Evolutionary conservation across 2,113 vertebrate genomes (phyloP), one percentile per base, ranked within the genome.

Genomic region (Percina caprodes): DNA sequence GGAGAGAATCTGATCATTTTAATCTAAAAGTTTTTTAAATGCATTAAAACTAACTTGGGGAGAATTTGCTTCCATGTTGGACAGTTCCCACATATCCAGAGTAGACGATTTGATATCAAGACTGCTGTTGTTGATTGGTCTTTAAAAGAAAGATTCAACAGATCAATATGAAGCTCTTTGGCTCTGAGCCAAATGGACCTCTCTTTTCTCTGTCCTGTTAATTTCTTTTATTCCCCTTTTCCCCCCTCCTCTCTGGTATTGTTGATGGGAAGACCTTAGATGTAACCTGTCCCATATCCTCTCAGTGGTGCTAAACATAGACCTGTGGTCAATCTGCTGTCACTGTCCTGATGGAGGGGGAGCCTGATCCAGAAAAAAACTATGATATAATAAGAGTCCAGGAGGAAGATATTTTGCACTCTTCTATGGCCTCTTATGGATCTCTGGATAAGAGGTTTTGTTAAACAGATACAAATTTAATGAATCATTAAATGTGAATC

Each of bases 91-190:
- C 67, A 61, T 19, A 15, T 30, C 26, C 33, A 77, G 33, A 82
- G 46, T 4, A 18, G 13, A 55, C 63, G 30, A 82, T 63, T 62
- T 80, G 42, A 86, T 76, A 72, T 74, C 51, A 62, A 76, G 56
- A 42, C 48, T 48, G 26, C 79, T 73, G 51, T 56, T 76, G 74
- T 52, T 82, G 78, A 90, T 74, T 35, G 63, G 49, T 69, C 58
- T 69, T 79, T 42, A 68, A 62, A 73, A 63, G 39, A 71, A 72
- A 60, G 24, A 75, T 83, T 80, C 61, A 86, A 85, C 90, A 80
- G 88, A 92, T 93, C 93, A 84, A 92, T 93, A 79, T 1, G 21
- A 79, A 62, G 86, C 90, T 89, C 62, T 94, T 87, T 89, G 90
- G 84, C 67, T 80, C 23, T 0, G 9, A 61, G 65, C 74, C 79